These are phyloP conservation scores for Lasioglossum figueresi DNA, from an alignment of 2,888 invertebrate genomes.

Conservation along the genomic window DNA sequence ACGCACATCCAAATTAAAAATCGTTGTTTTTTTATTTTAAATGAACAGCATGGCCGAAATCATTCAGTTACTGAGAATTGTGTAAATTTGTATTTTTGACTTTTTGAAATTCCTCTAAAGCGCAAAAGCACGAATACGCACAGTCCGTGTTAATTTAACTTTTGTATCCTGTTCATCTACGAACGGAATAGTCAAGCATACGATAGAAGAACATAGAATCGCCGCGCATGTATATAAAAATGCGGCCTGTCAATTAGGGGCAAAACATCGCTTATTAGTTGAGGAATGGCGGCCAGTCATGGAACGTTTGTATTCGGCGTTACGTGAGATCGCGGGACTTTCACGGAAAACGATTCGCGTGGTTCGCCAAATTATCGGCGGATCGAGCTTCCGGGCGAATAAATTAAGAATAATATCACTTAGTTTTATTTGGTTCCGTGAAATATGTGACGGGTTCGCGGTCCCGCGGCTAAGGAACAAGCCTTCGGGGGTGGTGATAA, in stretches of 20 bases:
- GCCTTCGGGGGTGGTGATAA: slow-evolving; percentile 10
- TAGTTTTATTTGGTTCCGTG: slow-evolving; percentile 24
- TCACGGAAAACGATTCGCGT: slow-evolving; percentile 48
- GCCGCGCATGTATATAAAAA: slow-evolving; percentile 24
- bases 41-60: no score
- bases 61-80: no score
- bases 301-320: not conserved
- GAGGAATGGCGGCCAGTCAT: slow-evolving; percentile 32
- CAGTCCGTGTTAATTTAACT: not conserved
- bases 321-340: slow-evolving; percentile 24
- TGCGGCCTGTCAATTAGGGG: slow-evolving; percentile 38
- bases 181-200: not conserved
- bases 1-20: no score
- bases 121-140: not conserved
- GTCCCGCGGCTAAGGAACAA: slow-evolving; percentile 19
- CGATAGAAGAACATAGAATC: not conserved
- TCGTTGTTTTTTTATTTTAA: no score
- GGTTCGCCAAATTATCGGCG: slow-evolving; percentile 36
- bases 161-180: not conserved
- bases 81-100: not conserved
- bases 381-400: slow-evolving; percentile 42
- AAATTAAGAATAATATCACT: slow-evolving; percentile 45
- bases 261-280: slow-evolving; percentile 20
- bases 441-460: slow-evolving; percentile 4
- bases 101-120: not conserved